Evolutionary conservation across 1,140 invertebrate species (phyloP).

Genomic region (Zaprionus inermis): DNA sequence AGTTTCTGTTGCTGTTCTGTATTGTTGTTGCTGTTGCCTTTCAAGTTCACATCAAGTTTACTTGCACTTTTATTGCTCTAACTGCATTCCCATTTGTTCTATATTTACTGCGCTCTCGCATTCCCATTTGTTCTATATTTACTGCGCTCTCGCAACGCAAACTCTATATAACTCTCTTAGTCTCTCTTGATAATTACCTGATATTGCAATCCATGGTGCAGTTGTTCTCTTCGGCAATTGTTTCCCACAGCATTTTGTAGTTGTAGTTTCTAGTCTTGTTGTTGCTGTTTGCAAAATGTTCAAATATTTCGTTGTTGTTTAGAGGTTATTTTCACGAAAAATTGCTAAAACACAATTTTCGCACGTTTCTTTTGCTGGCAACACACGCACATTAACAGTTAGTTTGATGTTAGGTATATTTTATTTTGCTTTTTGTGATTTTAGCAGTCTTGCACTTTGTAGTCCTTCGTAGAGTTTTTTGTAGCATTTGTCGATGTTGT

Average conservation of each 20-base stretch:
- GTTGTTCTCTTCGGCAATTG: constrained; percentile 74
- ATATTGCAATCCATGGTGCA: constrained; percentile 79
- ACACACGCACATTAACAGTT: constrained; percentile 70
- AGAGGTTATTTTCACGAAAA: constrained; percentile 45
- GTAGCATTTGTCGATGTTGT: constrained; percentile 41
- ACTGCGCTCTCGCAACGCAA: neutral
- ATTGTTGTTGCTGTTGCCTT: constrained; percentile 31
- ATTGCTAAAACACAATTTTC: constrained; percentile 83
- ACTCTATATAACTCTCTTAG: neutral
- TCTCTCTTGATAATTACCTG: constrained; percentile 71
- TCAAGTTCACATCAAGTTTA: constrained; percentile 37
- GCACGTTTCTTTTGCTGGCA: constrained; percentile 36
- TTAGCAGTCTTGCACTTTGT: constrained; percentile 53
- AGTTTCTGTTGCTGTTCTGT: constrained; percentile 42
- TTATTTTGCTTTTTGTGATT: constrained; percentile 31
- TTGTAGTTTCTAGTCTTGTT: constrained; percentile 27
- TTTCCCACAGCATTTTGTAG: constrained; percentile 81
- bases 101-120: neutral
- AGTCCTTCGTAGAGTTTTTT: constrained; percentile 56
- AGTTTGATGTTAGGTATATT: constrained; percentile 49
- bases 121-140: constrained; percentile 13
- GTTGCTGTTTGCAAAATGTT: constrained; percentile 8
- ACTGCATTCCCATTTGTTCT: constrained; percentile 25
- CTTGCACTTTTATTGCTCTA: constrained; percentile 62
- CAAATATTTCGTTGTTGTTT: constrained; percentile 30